A percentile compares a stretch with the other conserved stretches of the same genome.
Conservation (phyloP, 2,888 invertebrate genomes). For the Philhelius pedissequus region DNA sequence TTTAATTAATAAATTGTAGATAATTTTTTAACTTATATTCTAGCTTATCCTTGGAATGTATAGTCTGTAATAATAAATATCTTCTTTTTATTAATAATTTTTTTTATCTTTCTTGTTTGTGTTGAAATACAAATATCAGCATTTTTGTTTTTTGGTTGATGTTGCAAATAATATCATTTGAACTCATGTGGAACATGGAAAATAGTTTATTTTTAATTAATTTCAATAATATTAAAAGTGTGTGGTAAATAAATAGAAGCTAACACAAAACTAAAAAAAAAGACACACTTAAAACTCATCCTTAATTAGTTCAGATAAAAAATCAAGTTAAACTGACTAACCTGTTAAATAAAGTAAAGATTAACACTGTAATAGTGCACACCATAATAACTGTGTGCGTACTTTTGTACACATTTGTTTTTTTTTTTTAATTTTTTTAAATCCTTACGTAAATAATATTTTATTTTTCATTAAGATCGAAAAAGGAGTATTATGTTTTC, state of each 20-base stretch:
- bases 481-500: constrained; percentile 58
- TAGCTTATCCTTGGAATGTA: constrained; percentile 58
- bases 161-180: constrained; percentile 58
- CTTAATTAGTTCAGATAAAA: constrained; percentile 16
- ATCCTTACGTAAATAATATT: constrained; percentile 13
- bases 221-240: constrained; percentile 22
- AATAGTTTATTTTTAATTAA: not conserved
- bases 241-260: constrained; percentile 7
- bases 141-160: constrained; percentile 22
- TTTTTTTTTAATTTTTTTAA: not conserved
- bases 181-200: constrained; percentile 28
- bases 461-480: constrained; percentile 12
- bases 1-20: constrained; percentile 37
- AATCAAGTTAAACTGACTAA: not conserved
- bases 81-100: not conserved
- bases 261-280: constrained; percentile 31
- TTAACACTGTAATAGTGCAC: constrained; percentile 20
- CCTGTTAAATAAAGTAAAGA: not conserved
- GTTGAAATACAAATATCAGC: constrained; percentile 59
- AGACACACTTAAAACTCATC: not conserved
- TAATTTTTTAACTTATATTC: constrained; percentile 49
- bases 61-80: constrained; percentile 41
- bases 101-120: not conserved
- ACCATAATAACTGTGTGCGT: constrained; percentile 18
- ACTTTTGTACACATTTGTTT: constrained; percentile 10